Conservation (phyloP, 2,113 vertebrate species). For the Macaca mulatta region DNA sequence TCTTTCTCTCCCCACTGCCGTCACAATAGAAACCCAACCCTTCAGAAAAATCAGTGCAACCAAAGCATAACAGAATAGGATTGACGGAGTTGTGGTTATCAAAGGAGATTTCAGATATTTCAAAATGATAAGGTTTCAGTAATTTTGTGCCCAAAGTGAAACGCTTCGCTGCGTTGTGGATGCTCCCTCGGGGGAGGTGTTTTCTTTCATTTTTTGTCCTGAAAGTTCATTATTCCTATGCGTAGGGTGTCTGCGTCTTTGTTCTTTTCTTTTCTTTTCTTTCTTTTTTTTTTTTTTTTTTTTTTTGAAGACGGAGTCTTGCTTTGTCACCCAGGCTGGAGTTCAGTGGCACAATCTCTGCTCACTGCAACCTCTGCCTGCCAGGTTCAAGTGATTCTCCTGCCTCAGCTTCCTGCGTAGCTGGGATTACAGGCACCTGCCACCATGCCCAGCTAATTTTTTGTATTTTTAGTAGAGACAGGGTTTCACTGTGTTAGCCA, state of each 20-base stretch:
- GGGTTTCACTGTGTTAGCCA: no score
- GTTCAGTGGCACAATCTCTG: no score
- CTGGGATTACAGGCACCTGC: no score
- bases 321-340: no score
- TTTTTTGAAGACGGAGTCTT: no score
- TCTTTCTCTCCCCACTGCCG: neutral
- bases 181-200: neutral
- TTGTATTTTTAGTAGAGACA: no score
- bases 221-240: neutral
- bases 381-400: neutral
- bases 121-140: constrained; percentile 9
- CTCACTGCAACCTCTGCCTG: no score
- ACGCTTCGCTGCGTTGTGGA: neutral
- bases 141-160: constrained; percentile 19
- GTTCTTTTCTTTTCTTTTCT: no score
- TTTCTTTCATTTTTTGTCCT: neutral
- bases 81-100: neutral
- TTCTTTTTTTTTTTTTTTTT: no score
- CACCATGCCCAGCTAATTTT: no score
- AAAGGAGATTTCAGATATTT: constrained; percentile 1
- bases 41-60: constrained; percentile 31
- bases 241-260: neutral
- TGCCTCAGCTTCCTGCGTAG: no score
- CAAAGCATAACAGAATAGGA: neutral
- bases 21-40: neutral